Conservation (phyloP, 2,888 invertebrate species). For the Sympetrum striolatum region DNA sequence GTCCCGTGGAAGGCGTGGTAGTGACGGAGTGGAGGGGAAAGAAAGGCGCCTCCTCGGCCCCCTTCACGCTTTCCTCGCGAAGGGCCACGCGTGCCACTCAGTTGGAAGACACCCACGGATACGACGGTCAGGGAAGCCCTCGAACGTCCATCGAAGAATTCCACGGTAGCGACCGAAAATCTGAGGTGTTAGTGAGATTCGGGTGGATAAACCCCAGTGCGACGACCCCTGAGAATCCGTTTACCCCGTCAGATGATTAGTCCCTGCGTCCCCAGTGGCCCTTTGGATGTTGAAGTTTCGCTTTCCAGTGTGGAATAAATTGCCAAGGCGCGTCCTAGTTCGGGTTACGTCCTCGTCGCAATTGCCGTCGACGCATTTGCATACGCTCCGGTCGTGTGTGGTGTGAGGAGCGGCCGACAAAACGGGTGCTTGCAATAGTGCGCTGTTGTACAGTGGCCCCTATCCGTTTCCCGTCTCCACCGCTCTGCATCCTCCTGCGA, state of each 20-base stretch:
- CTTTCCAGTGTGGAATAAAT: neutral
- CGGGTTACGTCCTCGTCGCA: neutral
- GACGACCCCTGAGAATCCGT: no score
- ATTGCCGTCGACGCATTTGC: neutral
- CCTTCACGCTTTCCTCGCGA: neutral
- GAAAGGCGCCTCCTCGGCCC: slow-evolving; percentile 44
- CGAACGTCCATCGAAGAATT: neutral
- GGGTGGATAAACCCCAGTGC: no score
- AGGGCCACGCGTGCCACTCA: neutral
- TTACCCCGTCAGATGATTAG: neutral
- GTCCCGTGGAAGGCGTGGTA: neutral
- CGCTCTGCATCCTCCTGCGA: neutral
- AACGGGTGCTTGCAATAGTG: slow-evolving; percentile 34
- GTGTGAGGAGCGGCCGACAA: neutral
- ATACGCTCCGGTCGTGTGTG: neutral
- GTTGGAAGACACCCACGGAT: slow-evolving; percentile 38
- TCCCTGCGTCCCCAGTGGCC: neutral
- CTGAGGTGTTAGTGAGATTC: no score
- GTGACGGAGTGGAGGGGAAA: neutral
- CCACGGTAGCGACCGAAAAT: no score
- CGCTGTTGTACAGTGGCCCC: slow-evolving; percentile 38
- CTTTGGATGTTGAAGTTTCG: neutral
- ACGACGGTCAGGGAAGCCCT: neutral
- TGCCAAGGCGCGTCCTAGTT: neutral
- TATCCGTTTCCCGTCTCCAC: slow-evolving; percentile 12